Evolutionary conservation across 2,888 invertebrate species (phyloP).

Genomic region (Cerastis rubricosa): DNA sequence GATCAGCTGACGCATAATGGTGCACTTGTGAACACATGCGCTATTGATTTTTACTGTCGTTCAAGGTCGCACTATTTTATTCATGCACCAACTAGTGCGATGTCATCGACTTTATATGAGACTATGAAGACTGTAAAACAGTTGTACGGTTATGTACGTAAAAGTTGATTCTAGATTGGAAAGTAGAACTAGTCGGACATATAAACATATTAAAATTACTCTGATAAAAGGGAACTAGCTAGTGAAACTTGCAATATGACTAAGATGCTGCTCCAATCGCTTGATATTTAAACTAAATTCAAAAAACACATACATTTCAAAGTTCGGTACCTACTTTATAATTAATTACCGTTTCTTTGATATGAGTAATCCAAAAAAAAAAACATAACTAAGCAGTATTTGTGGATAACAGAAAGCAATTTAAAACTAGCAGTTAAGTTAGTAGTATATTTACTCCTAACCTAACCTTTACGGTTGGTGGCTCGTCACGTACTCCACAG

Average conservation of each 20-base stretch:
- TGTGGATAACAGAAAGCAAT: neutral
- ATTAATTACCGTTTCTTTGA: neutral
- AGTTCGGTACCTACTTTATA: neutral
- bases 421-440: neutral
- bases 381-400: neutral
- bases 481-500: slow-evolving; percentile 31
- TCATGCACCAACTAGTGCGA: slow-evolving; percentile 23
- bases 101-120: slow-evolving; percentile 27
- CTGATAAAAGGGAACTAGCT: neutral
- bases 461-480: neutral
- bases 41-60: slow-evolving; percentile 85
- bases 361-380: neutral
- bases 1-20: slow-evolving; percentile 89
- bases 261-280: neutral
- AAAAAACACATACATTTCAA: neutral
- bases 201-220: neutral
- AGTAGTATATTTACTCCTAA: neutral
- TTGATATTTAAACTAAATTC: neutral
- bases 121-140: neutral
- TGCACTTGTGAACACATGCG: slow-evolving; percentile 85
- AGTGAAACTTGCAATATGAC: neutral
- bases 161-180: too few species aligned
- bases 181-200: too few species aligned
- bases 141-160: neutral
- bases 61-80: slow-evolving; percentile 82